Conservation (phyloP, 2,797 vertebrate species). For the Squalus acanthias region DNA sequence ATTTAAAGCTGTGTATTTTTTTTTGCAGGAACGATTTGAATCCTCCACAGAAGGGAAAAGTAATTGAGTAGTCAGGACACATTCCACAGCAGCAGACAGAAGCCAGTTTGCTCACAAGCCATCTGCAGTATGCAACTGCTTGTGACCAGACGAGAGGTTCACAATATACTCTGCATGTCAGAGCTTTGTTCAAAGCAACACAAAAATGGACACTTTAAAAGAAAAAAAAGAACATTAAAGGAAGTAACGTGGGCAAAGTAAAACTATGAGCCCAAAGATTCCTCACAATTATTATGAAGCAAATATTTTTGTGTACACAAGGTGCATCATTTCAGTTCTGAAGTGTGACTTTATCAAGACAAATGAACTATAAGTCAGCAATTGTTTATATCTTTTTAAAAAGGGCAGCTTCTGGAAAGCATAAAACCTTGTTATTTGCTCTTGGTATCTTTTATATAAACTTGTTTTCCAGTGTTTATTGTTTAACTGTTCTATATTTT, state of each 20-base stretch:
- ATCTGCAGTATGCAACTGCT: constrained; percentile 29
- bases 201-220: not conserved
- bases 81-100: constrained; percentile 38
- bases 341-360: not conserved
- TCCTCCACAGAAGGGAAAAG: constrained; percentile 6
- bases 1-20: not conserved
- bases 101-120: constrained; percentile 1
- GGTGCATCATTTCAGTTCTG: not conserved
- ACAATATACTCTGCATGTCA: not conserved
- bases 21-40: constrained; percentile 26
- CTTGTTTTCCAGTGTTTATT: not conserved
- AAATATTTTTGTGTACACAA: not conserved
- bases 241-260: not conserved
- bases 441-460: not conserved
- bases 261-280: not conserved
- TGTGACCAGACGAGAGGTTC: not conserved
- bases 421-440: not conserved
- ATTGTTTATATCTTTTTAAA: not conserved
- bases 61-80: constrained; percentile 33
- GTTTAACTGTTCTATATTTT: not conserved
- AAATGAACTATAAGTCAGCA: not conserved
- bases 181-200: not conserved
- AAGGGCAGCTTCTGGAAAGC: not conserved
- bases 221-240: not conserved
- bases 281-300: not conserved